A percentile compares a stretch with the other conserved stretches of the same genome.
Conservation (phyloP, 2,888 invertebrate genomes). For the Chelonus formosanus region DNA sequence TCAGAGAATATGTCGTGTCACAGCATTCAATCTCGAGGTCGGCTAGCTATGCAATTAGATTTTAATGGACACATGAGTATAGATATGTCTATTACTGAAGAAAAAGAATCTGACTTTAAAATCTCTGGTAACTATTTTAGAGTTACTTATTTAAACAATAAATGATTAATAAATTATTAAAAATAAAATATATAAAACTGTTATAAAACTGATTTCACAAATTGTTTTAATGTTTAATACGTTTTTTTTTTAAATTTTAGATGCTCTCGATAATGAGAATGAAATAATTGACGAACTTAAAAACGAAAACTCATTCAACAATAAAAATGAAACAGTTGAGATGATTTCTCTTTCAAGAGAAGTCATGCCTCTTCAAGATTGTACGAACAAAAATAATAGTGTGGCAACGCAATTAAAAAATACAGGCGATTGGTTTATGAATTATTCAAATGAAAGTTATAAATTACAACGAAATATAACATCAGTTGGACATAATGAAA, state of each 20-base stretch:
- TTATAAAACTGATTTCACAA: no score
- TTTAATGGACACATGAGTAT: constrained; percentile 56
- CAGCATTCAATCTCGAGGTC: constrained; percentile 46
- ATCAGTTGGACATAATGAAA: constrained; percentile 46
- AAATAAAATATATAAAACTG: no score
- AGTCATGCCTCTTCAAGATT: constrained; percentile 35
- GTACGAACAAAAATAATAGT: constrained; percentile 17
- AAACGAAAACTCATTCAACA: neutral
- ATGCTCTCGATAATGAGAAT: constrained; percentile 7
- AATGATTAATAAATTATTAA: neutral
- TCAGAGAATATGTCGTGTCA: constrained; percentile 50
- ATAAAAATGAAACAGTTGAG: constrained; percentile 36
- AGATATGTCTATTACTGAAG: constrained; percentile 42
- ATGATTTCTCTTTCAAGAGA: constrained; percentile 43
- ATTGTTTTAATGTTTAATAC: constrained; percentile 7
- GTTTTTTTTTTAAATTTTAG: constrained; percentile 10
- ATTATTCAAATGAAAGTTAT: constrained; percentile 46
- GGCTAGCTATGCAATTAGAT: constrained; percentile 50
- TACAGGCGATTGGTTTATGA: constrained; percentile 44
- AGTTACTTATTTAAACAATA: neutral
- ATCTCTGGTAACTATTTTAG: constrained; percentile 29
- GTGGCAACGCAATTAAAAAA: constrained; percentile 38
- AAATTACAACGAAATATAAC: constrained; percentile 45
- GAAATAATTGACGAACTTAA: neutral
- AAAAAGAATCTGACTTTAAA: constrained; percentile 31